Conservation (phyloP, 30 jellyfish, hydroid and myxozoan genomes). For the Nemopilema nomurai region DNA sequence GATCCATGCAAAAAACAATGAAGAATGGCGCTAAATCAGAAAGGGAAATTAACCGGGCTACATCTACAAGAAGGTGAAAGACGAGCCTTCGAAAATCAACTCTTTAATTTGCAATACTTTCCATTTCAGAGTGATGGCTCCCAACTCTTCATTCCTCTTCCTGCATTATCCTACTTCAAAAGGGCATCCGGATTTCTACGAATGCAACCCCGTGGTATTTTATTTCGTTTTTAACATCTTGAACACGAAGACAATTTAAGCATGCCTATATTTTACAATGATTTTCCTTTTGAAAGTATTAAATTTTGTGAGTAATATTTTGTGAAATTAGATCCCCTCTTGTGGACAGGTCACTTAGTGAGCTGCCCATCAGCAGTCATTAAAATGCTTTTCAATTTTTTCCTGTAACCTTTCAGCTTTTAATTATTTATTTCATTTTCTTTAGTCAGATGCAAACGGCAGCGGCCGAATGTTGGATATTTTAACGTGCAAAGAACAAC, state of each 20-base stretch:
- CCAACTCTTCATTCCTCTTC: constrained; percentile 67
- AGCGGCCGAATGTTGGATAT: not conserved
- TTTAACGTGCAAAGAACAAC: constrained; percentile 45
- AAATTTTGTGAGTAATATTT: too few relatives aligned
- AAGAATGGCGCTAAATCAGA: too few relatives aligned
- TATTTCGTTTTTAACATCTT: not conserved
- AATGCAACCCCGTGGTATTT: constrained; percentile 47
- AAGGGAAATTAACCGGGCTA: too few relatives aligned
- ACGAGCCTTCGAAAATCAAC: not conserved
- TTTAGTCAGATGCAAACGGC: constrained; percentile 4
- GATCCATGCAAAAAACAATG: too few relatives aligned
- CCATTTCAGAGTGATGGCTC: constrained; percentile 77
- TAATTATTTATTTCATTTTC: not conserved
- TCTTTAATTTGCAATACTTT: not conserved
- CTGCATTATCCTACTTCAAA: constrained; percentile 61
- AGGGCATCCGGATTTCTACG: constrained; percentile 81
- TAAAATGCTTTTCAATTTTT: not conserved
- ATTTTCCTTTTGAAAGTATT: too few relatives aligned
- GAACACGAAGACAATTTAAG: not conserved
- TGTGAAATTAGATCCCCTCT: too few relatives aligned
- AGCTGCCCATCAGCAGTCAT: not conserved
- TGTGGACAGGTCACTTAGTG: not conserved
- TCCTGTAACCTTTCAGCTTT: not conserved
- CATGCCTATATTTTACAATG: not conserved
- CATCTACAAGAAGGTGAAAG: not conserved